Evolutionary conservation across 2,113 vertebrate genomes (phyloP).

Genomic region (Thymallus thymallus): DNA sequence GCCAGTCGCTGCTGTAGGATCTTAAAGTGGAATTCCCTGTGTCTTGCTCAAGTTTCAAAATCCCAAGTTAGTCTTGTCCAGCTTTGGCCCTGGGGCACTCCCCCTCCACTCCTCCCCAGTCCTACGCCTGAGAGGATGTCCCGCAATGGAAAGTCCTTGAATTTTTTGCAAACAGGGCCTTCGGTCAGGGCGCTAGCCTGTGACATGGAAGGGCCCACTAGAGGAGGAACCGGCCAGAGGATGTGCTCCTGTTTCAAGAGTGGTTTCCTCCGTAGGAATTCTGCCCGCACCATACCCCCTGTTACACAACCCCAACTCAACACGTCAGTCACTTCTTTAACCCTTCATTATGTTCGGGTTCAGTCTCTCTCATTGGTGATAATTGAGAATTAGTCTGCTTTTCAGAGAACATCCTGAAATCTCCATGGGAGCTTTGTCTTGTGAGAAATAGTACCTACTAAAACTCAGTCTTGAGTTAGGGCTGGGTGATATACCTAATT

Average conservation of each 20-base stretch:
- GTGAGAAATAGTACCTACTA: not conserved
- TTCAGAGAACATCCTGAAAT: no score
- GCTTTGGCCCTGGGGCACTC: slow-evolving; percentile 17
- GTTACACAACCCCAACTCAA: slow-evolving; percentile 8
- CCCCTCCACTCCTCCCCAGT: slow-evolving; percentile 24
- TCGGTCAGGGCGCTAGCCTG: slow-evolving; percentile 42
- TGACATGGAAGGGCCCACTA: slow-evolving; percentile 66
- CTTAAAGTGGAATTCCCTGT: slow-evolving; percentile 14
- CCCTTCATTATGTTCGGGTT: no score
- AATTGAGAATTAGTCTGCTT: no score
- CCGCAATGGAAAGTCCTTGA: slow-evolving; percentile 71
- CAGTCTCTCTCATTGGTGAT: no score
- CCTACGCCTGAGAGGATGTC: slow-evolving; percentile 64
- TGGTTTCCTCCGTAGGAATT: slow-evolving; percentile 63
- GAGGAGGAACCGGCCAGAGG: slow-evolving; percentile 56
- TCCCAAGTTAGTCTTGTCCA: not conserved
- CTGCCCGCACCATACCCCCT: slow-evolving; percentile 49
- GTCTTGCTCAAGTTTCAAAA: not conserved
- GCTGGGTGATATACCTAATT: no score
- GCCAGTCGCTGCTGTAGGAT: slow-evolving; percentile 31
- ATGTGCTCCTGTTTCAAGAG: slow-evolving; percentile 68
- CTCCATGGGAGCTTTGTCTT: no score
- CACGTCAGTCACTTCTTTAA: no score
- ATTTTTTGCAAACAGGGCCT: slow-evolving; percentile 38
- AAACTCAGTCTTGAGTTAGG: not conserved